phyloP scores from a whole-genome alignment of 2,888 invertebrate genomes.

The Pristionchus mayeri region DNA sequence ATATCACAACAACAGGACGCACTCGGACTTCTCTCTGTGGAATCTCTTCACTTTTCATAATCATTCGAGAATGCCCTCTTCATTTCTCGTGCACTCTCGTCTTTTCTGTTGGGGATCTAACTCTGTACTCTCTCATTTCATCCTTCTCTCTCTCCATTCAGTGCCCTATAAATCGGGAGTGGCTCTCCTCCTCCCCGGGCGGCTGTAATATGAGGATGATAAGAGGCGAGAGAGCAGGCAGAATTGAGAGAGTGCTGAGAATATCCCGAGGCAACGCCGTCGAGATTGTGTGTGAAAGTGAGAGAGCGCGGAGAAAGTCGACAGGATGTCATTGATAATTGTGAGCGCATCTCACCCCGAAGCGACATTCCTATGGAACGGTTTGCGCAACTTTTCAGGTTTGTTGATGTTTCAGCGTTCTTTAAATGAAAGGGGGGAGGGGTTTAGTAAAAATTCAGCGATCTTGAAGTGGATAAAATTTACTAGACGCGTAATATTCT shows the following conservation, averaged over 20 bases:
- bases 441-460: not conserved
- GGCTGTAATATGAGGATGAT: constrained; percentile 43
- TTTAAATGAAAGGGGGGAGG: too few relatives aligned
- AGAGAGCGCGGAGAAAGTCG: constrained; percentile 16
- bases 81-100: not conserved
- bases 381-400: not conserved
- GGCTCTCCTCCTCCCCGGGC: constrained; percentile 9
- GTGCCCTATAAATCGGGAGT: constrained; percentile 37
- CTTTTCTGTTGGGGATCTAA: not conserved
- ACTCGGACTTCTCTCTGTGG: not conserved
- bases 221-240: not conserved
- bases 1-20: constrained; percentile 35
- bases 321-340: constrained; percentile 34
- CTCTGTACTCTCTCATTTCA: not conserved
- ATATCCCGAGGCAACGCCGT: not conserved
- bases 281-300: not conserved
- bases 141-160: not conserved
- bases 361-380: constrained; percentile 6
- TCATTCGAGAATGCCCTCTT: not conserved
- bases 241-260: not conserved
- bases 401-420: too few relatives aligned
- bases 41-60: constrained; percentile 39
- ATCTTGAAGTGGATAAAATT: not conserved
- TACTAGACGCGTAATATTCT: not conserved
- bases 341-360: not conserved